These are phyloP conservation scores for Oxycera nigricornis DNA, from an alignment of 2,888 invertebrate species.

Conservation along the genomic window DNA sequence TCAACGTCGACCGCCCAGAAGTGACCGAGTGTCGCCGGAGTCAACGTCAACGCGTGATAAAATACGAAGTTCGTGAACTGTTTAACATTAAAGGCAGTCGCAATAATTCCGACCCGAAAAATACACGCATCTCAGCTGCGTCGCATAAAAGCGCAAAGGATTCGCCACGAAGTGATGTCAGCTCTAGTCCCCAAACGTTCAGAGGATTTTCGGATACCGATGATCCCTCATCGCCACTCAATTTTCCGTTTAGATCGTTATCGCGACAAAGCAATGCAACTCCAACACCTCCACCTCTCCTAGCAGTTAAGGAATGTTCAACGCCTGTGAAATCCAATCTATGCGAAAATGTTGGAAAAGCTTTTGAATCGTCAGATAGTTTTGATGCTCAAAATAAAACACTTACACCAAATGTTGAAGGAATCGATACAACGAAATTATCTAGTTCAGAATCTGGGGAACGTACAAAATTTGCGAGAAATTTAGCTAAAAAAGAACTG, in stretches of 20 bases:
- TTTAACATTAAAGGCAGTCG: slow-evolving; percentile 51
- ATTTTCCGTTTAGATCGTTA: not conserved
- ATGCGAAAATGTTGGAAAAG: not conserved
- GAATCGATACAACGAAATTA: not conserved
- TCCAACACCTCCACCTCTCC: not conserved
- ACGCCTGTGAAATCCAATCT: not conserved
- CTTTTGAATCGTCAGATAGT: not conserved
- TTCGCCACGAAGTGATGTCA: slow-evolving; percentile 25
- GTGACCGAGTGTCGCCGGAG: slow-evolving; percentile 56
- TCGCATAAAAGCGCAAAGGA: not conserved
- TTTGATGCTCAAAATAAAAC: not conserved
- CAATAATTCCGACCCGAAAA: slow-evolving; percentile 10
- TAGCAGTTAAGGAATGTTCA: not conserved
- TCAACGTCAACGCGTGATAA: slow-evolving; percentile 59
- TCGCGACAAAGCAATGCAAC: not conserved
- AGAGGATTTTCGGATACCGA: slow-evolving; percentile 43
- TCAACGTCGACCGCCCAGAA: not conserved
- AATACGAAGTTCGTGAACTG: slow-evolving; percentile 59
- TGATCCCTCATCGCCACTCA: slow-evolving; percentile 17
- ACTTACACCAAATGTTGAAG: not conserved
- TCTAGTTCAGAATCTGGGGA: not conserved
- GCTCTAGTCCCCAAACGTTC: slow-evolving; percentile 40
- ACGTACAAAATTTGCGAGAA: not conserved
- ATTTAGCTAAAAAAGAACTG: not conserved
- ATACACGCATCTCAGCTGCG: not conserved